Conservation (phyloP, 2,797 vertebrate species). For the Lacerta agilis region DNA sequence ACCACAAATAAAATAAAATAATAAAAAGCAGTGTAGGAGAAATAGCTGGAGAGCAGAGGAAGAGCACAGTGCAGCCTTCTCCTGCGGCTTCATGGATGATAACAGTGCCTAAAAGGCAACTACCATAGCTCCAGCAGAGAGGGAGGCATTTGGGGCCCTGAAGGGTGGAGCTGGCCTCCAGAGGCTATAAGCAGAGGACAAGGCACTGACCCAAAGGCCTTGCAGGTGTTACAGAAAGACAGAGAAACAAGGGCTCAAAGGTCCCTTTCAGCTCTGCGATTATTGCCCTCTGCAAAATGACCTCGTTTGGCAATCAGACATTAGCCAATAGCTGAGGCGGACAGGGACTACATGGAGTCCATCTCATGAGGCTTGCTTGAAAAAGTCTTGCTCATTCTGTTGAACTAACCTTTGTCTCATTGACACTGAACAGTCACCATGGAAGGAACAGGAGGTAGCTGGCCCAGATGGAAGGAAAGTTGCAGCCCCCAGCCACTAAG, state of each 20-base stretch:
- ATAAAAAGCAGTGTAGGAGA: conserved; percentile 72
- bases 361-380: no score
- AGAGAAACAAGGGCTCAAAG: neutral
- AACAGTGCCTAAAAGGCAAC: conserved; percentile 23
- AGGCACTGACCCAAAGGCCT: neutral
- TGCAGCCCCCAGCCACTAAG: no score
- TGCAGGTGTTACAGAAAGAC: neutral
- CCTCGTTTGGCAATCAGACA: neutral
- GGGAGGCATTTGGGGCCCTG: conserved; percentile 2
- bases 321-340: neutral
- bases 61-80: conserved; percentile 40
- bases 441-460: neutral
- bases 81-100: conserved; percentile 41
- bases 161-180: conserved; percentile 30
- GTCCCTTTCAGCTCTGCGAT: neutral
- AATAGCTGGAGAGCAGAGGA: conserved; percentile 69
- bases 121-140: neutral
- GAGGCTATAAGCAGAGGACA: conserved; percentile 32
- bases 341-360: neutral
- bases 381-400: neutral
- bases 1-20: conserved; percentile 84
- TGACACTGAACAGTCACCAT: neutral
- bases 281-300: neutral
- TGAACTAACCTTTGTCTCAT: neutral
- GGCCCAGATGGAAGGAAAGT: neutral